Conservation (phyloP, 2,113 vertebrate species). For the Plectropomus leopardus region DNA sequence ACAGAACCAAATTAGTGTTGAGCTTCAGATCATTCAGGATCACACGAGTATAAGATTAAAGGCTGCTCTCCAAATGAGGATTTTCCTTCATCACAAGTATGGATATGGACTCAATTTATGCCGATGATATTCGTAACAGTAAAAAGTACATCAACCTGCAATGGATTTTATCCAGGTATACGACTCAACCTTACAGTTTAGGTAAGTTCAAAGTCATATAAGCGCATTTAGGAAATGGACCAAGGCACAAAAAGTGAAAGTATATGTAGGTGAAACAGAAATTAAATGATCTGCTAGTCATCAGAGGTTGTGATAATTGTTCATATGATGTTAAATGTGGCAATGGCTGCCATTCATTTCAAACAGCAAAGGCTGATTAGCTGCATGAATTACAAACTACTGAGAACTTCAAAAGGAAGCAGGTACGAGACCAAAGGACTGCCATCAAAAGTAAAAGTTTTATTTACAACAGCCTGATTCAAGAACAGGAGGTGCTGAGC, state of each 20-base stretch:
- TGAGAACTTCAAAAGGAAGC: constrained; percentile 56
- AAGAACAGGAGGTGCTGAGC: constrained; percentile 56
- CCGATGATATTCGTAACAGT: too few relatives aligned
- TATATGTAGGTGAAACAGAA: background rate
- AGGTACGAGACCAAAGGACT: constrained; percentile 42
- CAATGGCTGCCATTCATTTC: constrained; percentile 18
- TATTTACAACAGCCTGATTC: constrained; percentile 62
- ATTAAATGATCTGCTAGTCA: background rate
- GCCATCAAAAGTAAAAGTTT: constrained; percentile 46
- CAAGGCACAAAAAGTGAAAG: background rate
- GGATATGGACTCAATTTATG: too few relatives aligned
- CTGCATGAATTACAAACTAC: constrained; percentile 25
- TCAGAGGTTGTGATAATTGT: background rate
- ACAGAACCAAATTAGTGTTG: too few relatives aligned
- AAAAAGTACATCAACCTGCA: too few relatives aligned
- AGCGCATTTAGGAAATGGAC: background rate
- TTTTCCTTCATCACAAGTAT: too few relatives aligned
- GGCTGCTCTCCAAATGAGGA: too few relatives aligned
- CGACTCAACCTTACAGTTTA: background rate
- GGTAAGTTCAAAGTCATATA: background rate
- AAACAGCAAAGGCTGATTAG: constrained; percentile 9
- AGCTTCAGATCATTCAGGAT: too few relatives aligned
- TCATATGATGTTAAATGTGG: constrained; percentile 7
- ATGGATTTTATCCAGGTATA: too few relatives aligned
- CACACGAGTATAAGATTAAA: too few relatives aligned